A percentile compares a stretch with the other conserved stretches of the same genome.
These are phyloP conservation scores for Pararge aegeria DNA, from an alignment of 1,140 invertebrate genomes.

Conservation along the genomic window DNA sequence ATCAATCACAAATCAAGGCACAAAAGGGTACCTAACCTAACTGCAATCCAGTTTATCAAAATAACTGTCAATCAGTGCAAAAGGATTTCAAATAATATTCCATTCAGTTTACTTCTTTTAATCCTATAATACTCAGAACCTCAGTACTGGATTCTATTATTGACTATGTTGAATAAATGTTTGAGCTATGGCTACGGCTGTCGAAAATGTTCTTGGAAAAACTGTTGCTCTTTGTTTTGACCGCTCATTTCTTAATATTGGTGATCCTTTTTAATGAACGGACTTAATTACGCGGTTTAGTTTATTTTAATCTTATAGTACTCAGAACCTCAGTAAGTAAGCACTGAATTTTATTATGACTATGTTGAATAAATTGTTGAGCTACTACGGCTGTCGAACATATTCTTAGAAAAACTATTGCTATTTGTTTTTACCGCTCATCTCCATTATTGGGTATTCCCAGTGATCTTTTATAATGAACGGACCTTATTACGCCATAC, in stretches of 20 bases:
- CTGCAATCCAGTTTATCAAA: too few species aligned
- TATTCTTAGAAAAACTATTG: neutral
- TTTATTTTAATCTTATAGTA: too few species aligned
- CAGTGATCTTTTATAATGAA: neutral
- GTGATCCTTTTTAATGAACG: neutral
- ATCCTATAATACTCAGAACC: too few species aligned
- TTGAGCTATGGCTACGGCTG: neutral
- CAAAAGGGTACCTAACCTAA: too few species aligned
- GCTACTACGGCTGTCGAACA: neutral
- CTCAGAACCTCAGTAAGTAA: too few species aligned
- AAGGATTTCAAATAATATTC: too few species aligned
- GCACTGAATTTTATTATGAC: too few species aligned
- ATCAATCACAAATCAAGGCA: too few species aligned
- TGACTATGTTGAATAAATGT: neutral
- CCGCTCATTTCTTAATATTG: neutral
- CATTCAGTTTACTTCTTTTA: too few species aligned
- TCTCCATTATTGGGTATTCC: constrained; percentile 2
- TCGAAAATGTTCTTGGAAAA: neutral
- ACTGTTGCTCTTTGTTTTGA: neutral
- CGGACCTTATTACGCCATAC: neutral
- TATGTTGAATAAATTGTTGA: neutral
- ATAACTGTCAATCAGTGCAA: too few species aligned
- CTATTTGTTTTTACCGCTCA: neutral
- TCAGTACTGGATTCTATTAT: too few species aligned
- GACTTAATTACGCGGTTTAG: neutral